Evolutionary conservation across 2,888 invertebrate genomes (phyloP).

Genomic region (Tribolium freemani): DNA sequence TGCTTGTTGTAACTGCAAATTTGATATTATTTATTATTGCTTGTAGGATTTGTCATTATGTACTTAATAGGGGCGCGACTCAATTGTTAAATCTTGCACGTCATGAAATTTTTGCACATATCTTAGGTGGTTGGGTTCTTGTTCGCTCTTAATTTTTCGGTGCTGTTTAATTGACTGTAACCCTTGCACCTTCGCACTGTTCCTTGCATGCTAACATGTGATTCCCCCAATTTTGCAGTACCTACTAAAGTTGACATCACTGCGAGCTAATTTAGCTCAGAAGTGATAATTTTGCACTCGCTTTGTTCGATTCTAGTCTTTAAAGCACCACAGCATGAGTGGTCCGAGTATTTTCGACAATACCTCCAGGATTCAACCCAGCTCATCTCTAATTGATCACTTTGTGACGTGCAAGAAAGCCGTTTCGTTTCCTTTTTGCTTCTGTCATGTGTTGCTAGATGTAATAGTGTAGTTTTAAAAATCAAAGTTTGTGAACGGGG

Average conservation of each 20-base stretch:
- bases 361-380: conserved; percentile 65
- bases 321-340: conserved; percentile 63
- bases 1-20: conserved; percentile 48
- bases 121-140: conserved; percentile 47
- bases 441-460: conserved; percentile 14
- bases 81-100: conserved; percentile 2
- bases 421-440: background rate
- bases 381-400: conserved; percentile 51
- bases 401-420: conserved; percentile 13
- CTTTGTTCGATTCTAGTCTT: conserved; percentile 32
- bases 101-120: conserved; percentile 26
- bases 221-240: conserved; percentile 1
- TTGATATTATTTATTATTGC: conserved; percentile 40
- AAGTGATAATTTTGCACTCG: conserved; percentile 45
- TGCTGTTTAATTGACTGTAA: conserved; percentile 35
- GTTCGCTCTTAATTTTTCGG: conserved; percentile 18
- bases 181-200: conserved; percentile 23
- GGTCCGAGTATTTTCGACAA: conserved; percentile 66
- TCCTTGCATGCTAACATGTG: conserved; percentile 46
- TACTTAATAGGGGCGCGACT: conserved; percentile 18
- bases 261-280: conserved; percentile 44
- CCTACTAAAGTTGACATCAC: conserved; percentile 36
- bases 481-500: conserved; percentile 34
- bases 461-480: background rate
- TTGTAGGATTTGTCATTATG: conserved; percentile 23